A percentile compares a stretch with the other conserved stretches of the same genome.
These are phyloP conservation scores for Drosophila neonasuta DNA, from an alignment of 2,888 invertebrate species.

Conservation along the genomic window DNA sequence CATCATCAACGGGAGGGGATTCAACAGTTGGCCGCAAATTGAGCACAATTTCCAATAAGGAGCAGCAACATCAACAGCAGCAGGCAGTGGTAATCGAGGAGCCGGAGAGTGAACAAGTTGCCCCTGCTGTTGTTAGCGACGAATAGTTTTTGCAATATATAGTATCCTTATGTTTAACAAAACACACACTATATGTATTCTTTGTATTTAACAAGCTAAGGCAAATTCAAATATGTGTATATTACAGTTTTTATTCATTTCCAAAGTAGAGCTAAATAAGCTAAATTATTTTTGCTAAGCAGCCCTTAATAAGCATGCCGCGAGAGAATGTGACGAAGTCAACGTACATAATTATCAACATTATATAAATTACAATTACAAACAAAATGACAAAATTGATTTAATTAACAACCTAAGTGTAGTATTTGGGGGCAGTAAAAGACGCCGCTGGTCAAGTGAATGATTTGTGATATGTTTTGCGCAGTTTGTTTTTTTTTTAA, in stretches of 20 bases:
- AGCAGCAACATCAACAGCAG: slow-evolving; percentile 46
- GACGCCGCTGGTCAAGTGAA: slow-evolving; percentile 58
- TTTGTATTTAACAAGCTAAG: slow-evolving; percentile 64
- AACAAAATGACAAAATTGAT: slow-evolving; percentile 33
- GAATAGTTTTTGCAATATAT: slow-evolving; percentile 57
- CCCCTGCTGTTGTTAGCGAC: slow-evolving; percentile 2
- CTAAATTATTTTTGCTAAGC: slow-evolving; percentile 66
- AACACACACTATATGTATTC: slow-evolving; percentile 46
- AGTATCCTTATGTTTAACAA: slow-evolving; percentile 33
- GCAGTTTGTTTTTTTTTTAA: slow-evolving; percentile 9
- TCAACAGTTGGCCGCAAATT: slow-evolving; percentile 46
- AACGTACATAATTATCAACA: slow-evolving; percentile 70
- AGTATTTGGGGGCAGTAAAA: slow-evolving; percentile 35
- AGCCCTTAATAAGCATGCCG: slow-evolving; percentile 41
- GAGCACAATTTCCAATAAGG: slow-evolving; percentile 59
- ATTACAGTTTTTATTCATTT: slow-evolving; percentile 51
- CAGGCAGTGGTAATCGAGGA: slow-evolving; percentile 43
- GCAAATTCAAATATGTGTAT: slow-evolving; percentile 51
- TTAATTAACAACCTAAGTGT: slow-evolving; percentile 47
- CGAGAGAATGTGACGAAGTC: slow-evolving; percentile 72
- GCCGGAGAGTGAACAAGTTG: slow-evolving; percentile 18
- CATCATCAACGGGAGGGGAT: slow-evolving; percentile 66
- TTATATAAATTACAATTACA: slow-evolving; percentile 53
- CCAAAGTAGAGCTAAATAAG: slow-evolving; percentile 55
- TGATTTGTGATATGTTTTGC: slow-evolving; percentile 39